phyloP scores from a whole-genome alignment of 2,113 vertebrate species.

The Plecturocebus donacophilus region DNA sequence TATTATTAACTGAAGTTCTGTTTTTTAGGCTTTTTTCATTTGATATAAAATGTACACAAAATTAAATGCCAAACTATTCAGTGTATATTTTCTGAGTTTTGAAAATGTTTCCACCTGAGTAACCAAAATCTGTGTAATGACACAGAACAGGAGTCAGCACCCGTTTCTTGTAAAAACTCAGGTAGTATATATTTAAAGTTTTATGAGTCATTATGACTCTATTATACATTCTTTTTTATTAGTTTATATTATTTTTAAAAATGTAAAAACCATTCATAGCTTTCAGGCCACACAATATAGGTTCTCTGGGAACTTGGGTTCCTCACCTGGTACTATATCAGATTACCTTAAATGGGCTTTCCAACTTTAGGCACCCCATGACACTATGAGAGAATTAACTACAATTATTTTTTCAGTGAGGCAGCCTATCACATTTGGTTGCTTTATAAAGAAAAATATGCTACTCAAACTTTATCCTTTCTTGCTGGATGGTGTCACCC shows the following conservation, averaged over 20 bases:
- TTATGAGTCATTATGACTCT: neutral
- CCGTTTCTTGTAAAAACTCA: neutral
- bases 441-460: neutral
- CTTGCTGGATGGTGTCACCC: slow-evolving; percentile 23
- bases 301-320: neutral
- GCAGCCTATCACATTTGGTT: neutral
- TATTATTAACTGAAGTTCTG: neutral
- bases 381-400: neutral
- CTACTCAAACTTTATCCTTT: slow-evolving; percentile 34
- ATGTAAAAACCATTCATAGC: neutral
- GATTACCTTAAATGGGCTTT: neutral
- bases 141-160: neutral
- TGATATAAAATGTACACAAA: neutral
- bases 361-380: neutral
- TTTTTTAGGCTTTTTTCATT: neutral
- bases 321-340: neutral
- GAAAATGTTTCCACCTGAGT: neutral
- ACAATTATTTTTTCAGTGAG: neutral
- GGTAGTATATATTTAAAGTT: neutral
- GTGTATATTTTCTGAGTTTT: neutral
- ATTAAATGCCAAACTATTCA: neutral
- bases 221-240: neutral
- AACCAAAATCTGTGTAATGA: neutral
- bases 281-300: neutral
- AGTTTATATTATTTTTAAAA: neutral